Conservation (phyloP, 2,888 invertebrate species). For the Heteromurus nitidus region DNA sequence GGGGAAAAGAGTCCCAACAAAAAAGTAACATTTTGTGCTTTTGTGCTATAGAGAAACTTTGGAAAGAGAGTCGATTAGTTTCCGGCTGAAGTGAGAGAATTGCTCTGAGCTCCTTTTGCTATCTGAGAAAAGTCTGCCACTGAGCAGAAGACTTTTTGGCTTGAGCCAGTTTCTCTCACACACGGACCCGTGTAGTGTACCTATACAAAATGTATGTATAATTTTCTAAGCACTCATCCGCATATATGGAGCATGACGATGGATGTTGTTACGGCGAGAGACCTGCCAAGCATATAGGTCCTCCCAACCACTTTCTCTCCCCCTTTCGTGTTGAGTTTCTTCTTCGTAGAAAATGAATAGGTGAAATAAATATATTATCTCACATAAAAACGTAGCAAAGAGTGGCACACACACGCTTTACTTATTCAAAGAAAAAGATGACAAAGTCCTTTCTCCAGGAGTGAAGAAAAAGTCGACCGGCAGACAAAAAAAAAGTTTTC, state of each 20-base stretch:
- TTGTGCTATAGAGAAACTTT: slow-evolving; percentile 13
- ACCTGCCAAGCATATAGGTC: no score
- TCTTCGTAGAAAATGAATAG: no score
- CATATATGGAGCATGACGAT: no score
- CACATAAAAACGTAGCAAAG: slow-evolving; percentile 5
- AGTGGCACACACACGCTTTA: background rate
- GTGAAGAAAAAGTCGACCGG: background rate
- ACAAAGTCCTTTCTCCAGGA: background rate
- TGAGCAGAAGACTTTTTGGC: no score
- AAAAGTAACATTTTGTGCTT: background rate
- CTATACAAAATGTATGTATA: no score
- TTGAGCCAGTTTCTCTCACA: no score
- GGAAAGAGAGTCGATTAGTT: slow-evolving; percentile 44
- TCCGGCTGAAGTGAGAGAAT: slow-evolving; percentile 44
- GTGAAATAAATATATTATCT: background rate
- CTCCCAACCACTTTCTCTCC: no score
- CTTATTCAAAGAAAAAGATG: slow-evolving; percentile 6
- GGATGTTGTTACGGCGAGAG: no score
- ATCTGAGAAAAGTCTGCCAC: slow-evolving; percentile 1
- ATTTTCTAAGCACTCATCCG: no score
- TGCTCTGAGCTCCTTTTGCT: slow-evolving; percentile 30
- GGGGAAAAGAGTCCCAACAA: background rate
- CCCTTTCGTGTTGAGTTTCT: no score
- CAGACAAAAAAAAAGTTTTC: slow-evolving; percentile 8
- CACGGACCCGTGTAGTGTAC: no score